phyloP scores from a whole-genome alignment of 1,140 invertebrate genomes.

The Ceratina japonica region DNA sequence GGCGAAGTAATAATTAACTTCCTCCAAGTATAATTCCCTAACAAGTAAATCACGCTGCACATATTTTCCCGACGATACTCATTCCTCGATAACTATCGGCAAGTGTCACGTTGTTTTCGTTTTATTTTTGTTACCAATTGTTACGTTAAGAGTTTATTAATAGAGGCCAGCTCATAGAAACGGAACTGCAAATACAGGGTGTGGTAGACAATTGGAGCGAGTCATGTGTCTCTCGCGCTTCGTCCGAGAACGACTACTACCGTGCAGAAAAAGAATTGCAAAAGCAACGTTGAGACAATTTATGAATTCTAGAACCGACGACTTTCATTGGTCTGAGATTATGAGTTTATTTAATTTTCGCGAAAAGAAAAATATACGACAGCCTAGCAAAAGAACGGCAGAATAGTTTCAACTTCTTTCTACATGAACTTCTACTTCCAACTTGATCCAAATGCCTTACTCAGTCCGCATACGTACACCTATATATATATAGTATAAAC shows the following conservation, averaged over 20 bases:
- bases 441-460: no score
- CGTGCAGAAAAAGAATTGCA: no score
- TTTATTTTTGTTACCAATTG: neutral
- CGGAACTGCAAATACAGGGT: constrained; percentile 24
- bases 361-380: no score
- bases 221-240: neutral
- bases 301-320: no score
- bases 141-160: constrained; percentile 49
- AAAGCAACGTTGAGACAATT: no score
- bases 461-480: neutral
- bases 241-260: no score
- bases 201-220: neutral
- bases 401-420: no score
- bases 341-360: no score
- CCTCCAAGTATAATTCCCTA: neutral
- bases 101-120: constrained; percentile 26
- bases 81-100: constrained; percentile 46
- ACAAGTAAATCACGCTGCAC: neutral
- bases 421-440: no score
- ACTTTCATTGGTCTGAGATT: no score
- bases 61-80: neutral
- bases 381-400: no score
- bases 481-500: constrained; percentile 6
- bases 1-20: no score
- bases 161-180: constrained; percentile 64